Conservation (phyloP, 2,113 vertebrate genomes). For the Pogonocichla stellata region DNA sequence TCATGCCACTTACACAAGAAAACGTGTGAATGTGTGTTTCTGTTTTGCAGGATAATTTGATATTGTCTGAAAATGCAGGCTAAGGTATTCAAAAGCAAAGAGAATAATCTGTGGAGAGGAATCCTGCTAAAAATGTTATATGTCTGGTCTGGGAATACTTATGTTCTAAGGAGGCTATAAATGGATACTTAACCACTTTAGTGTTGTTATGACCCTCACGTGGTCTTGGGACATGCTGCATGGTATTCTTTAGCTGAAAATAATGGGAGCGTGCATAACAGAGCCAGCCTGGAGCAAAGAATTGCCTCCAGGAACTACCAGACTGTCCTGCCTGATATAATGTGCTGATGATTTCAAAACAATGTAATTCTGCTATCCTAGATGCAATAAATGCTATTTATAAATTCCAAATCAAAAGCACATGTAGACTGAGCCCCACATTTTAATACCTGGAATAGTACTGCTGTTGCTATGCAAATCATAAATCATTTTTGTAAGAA, state of each 20-base stretch:
- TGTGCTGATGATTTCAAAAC: background rate
- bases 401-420: conserved; percentile 1
- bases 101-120: background rate
- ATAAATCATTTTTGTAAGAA: background rate
- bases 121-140: conserved; percentile 10
- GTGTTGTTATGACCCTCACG: background rate
- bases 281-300: background rate
- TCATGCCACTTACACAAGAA: background rate
- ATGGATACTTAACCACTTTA: conserved; percentile 39
- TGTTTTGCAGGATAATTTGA: background rate
- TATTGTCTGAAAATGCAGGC: conserved; percentile 24
- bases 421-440: background rate
- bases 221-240: conserved; percentile 7
- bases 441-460: background rate
- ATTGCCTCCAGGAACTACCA: background rate
- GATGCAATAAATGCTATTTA: background rate
- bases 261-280: background rate
- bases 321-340: background rate
- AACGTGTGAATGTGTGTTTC: background rate
- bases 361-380: background rate
- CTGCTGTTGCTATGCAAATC: background rate
- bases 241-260: conserved; percentile 10
- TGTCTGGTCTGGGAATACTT: conserved; percentile 41
- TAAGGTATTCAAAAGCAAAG: conserved; percentile 15
- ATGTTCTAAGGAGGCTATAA: conserved; percentile 24